These are phyloP conservation scores for Hylaeus anthracinus DNA, from an alignment of 1,140 invertebrate species.

Conservation along the genomic window DNA sequence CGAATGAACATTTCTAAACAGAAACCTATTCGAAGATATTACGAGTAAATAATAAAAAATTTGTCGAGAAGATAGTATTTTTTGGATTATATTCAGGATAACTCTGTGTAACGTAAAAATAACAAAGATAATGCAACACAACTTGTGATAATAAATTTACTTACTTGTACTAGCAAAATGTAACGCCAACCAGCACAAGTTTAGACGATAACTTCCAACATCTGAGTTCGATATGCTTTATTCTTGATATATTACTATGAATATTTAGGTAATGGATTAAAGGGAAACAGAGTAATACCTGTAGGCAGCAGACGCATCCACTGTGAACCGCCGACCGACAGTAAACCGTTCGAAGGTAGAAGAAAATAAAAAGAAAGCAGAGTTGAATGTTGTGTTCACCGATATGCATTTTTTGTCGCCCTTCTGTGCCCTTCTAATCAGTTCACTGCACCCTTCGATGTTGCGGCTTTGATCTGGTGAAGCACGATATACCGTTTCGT, in stretches of 20 bases:
- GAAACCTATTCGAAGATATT: no score
- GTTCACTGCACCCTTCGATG: slow-evolving; percentile 1
- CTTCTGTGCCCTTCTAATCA: background rate
- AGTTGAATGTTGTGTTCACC: slow-evolving; percentile 14
- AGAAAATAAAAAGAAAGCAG: slow-evolving; percentile 22
- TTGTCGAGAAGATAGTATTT: no score
- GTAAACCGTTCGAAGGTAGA: slow-evolving; percentile 77
- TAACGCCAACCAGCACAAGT: no score
- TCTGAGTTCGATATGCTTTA: background rate
- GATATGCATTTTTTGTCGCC: background rate
- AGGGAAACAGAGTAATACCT: slow-evolving; percentile 88
- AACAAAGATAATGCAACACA: no score
- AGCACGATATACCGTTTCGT: background rate
- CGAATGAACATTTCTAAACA: no score
- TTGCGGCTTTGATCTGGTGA: background rate
- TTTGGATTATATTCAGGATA: no score
- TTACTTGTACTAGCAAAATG: background rate
- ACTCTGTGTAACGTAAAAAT: no score
- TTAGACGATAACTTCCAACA: no score
- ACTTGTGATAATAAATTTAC: no score
- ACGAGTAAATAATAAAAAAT: no score
- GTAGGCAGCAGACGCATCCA: slow-evolving; percentile 89
- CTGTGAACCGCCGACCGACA: slow-evolving; percentile 86
- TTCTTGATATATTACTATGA: slow-evolving; percentile 52
- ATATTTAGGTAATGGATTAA: slow-evolving; percentile 80